A percentile compares a stretch with the other conserved stretches of the same genome.
Evolutionary conservation across 2,888 invertebrate genomes (phyloP).

Genomic region (Strigamia maritima): DNA sequence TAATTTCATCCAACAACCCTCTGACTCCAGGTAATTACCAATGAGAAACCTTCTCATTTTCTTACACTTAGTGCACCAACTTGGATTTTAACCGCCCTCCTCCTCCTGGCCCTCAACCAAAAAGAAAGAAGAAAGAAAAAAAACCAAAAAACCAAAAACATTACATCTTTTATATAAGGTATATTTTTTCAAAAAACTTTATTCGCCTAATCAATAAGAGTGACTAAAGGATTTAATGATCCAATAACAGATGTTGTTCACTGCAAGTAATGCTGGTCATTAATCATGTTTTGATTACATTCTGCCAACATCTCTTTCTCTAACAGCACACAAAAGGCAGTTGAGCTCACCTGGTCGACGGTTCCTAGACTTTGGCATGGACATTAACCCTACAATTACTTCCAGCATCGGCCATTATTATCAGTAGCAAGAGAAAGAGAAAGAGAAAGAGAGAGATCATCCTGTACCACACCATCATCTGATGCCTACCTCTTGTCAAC

Average conservation of each 20-base stretch:
- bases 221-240: constrained; percentile 39
- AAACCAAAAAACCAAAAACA: too few relatives aligned
- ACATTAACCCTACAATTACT: constrained; percentile 28
- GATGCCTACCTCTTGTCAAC: background rate
- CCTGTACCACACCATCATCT: background rate
- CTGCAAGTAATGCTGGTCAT: constrained; percentile 29
- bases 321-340: constrained; percentile 29
- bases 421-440: background rate
- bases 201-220: constrained; percentile 38
- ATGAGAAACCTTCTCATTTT: background rate
- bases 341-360: constrained; percentile 37
- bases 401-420: constrained; percentile 24
- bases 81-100: too few relatives aligned
- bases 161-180: background rate
- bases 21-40: constrained; percentile 8
- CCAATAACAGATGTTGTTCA: constrained; percentile 40
- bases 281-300: constrained; percentile 40
- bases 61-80: background rate
- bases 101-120: background rate
- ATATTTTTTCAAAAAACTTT: background rate
- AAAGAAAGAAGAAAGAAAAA: background rate
- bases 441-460: constrained; percentile 3
- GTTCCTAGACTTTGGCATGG: constrained; percentile 26
- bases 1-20: constrained; percentile 16
- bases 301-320: constrained; percentile 36